Evolutionary conservation across 2,888 invertebrate genomes (phyloP).

Genomic region (Nasonia oneida): DNA sequence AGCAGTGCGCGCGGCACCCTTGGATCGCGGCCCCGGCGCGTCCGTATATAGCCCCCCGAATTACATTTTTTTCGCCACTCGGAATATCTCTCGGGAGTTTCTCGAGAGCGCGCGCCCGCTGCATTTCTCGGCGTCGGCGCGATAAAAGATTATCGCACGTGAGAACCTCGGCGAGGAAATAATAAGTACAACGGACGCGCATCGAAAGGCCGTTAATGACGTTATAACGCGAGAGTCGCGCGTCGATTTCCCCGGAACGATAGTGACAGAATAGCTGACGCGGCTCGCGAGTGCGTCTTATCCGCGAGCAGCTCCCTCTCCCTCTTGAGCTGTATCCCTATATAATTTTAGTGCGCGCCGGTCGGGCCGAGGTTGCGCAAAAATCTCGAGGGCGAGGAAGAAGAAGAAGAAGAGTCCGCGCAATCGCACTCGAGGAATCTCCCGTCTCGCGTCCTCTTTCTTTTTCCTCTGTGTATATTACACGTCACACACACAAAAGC

Average conservation of each 20-base stretch:
- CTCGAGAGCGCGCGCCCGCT: neutral
- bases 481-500: neutral
- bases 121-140: slow-evolving; percentile 38
- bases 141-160: slow-evolving; percentile 1
- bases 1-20: neutral
- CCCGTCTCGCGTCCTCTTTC: neutral
- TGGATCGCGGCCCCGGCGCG: neutral
- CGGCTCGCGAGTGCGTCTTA: slow-evolving; percentile 17
- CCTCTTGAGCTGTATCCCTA: slow-evolving; percentile 21
- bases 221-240: neutral
- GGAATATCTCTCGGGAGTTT: slow-evolving; percentile 33
- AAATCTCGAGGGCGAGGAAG: slow-evolving; percentile 35
- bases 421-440: slow-evolving; percentile 32
- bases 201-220: slow-evolving; percentile 1
- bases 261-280: slow-evolving; percentile 4
- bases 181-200: neutral
- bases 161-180: neutral
- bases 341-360: slow-evolving; percentile 21
- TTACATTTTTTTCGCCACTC: slow-evolving; percentile 40
- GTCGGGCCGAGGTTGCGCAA: slow-evolving; percentile 14
- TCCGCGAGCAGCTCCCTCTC: neutral
- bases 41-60: neutral
- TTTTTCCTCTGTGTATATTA: neutral
- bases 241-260: slow-evolving; percentile 6
- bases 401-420: neutral